Base-by-base conservation (phyloP, 2,113 vertebrate species). In the Protobothrops mucrosquamatus region DNA sequence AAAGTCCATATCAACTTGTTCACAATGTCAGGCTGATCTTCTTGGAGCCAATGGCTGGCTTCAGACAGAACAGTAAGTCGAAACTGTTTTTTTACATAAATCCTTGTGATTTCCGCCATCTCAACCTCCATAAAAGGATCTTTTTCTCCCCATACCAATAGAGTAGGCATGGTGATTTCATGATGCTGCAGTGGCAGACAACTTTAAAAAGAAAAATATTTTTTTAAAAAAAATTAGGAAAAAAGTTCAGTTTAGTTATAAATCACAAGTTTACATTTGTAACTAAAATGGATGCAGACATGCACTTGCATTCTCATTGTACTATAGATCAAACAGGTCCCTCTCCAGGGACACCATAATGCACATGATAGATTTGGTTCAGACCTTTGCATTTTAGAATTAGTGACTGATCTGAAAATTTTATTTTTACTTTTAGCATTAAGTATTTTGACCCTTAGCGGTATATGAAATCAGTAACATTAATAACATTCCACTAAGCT, bases 1-100 rank as follows among this genome's bases (percentile, higher is more conserved):
- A 99, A 99, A 94, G 98, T 99, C 99, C 99, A 99, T 97, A 99
- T 99, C 97, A 99, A 97, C 94, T 98, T 99, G 97, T 99, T 99
- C 89, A 99, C 99, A 81, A 99, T 98, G 89, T 99, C 98, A 10
- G 99, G 99, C 97, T 99, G 99, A 97, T 99, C 99, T 97, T 99
- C 99, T 97, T 99, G 99, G 96, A 99, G 98, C 99, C 99, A 99
- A 46, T 99, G 99, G 88, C 99, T 99, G 92, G 99, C 99, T 91
- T 99, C 98, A 24, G 99, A 99, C 94, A 99, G 98, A 96, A 99
- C 98, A 95, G 99, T 99, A 93, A 99, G 98, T 94, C 99, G 98
- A 97, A 99, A 99, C 93, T 99, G 98, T 94, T 99, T 99, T 96
- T 98, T 98, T 96, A 99, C 98, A 95, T 99, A 99, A 92, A 98